Conservation (phyloP, 2,888 invertebrate genomes). For the Plutella xylostella region DNA sequence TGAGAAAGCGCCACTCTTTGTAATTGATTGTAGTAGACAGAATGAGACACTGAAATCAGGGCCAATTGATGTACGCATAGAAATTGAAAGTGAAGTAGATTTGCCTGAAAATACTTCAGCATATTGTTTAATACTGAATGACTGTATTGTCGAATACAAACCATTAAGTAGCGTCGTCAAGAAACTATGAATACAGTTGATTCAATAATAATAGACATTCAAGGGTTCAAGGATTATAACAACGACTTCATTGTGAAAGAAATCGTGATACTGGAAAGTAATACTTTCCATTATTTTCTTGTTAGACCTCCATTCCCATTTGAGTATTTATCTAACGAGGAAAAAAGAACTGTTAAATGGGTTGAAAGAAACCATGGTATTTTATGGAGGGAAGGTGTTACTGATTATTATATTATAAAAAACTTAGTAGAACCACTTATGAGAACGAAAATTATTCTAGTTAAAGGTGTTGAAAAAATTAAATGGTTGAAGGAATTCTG, state of each 20-base stretch:
- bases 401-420: not conserved
- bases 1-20: constrained; percentile 21
- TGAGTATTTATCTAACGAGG: not conserved
- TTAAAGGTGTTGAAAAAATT: not conserved
- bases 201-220: not conserved
- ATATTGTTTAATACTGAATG: constrained; percentile 22
- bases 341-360: not conserved
- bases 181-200: constrained; percentile 12
- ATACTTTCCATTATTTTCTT: not conserved
- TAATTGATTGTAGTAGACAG: constrained; percentile 24
- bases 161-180: constrained; percentile 18
- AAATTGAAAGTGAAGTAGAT: constrained; percentile 21
- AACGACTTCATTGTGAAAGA: not conserved
- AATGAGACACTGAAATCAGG: constrained; percentile 22
- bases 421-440: not conserved
- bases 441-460: not conserved
- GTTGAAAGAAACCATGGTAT: not conserved
- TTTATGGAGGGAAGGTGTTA: not conserved
- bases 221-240: not conserved
- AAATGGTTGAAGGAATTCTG: not conserved
- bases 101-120: constrained; percentile 21
- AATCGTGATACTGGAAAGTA: not conserved
- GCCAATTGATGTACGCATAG: constrained; percentile 22
- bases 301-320: too few relatives aligned
- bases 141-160: constrained; percentile 21